Conservation (phyloP, 2,888 invertebrate species). For the Maniola hyperantus region DNA sequence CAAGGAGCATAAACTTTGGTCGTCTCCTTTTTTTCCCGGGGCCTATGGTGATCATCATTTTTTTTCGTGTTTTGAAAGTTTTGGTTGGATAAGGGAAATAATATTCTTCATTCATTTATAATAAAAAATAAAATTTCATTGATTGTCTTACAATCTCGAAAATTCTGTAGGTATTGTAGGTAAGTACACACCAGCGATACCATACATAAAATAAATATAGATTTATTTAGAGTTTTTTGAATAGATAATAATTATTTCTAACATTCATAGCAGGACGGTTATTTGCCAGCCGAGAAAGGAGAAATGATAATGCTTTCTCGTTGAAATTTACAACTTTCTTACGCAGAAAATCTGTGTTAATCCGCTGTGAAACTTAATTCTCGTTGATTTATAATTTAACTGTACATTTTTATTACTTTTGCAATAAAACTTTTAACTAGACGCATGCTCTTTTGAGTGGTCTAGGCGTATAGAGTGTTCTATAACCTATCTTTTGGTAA, state of each 20-base stretch:
- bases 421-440: neutral
- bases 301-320: slow-evolving; percentile 35
- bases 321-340: slow-evolving; percentile 31
- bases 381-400: slow-evolving; percentile 8
- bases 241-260: neutral
- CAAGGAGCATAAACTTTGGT: too few relatives aligned
- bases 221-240: neutral
- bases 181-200: too few relatives aligned
- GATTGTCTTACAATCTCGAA: too few relatives aligned
- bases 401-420: neutral
- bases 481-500: neutral
- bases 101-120: too few relatives aligned
- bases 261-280: slow-evolving; percentile 12
- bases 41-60: too few relatives aligned
- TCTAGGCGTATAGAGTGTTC: too few relatives aligned
- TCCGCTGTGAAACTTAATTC: slow-evolving; percentile 20
- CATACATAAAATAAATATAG: too few relatives aligned
- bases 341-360: slow-evolving; percentile 29
- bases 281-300: slow-evolving; percentile 20
- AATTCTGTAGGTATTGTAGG: too few relatives aligned
- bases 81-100: too few relatives aligned
- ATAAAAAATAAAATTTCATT: too few relatives aligned
- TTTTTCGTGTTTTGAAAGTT: too few relatives aligned
- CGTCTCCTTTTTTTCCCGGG: too few relatives aligned
- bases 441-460: neutral